These are phyloP conservation scores for Perognathus longimembris DNA, from an alignment of 2,113 vertebrate species.

Conservation along the genomic window DNA sequence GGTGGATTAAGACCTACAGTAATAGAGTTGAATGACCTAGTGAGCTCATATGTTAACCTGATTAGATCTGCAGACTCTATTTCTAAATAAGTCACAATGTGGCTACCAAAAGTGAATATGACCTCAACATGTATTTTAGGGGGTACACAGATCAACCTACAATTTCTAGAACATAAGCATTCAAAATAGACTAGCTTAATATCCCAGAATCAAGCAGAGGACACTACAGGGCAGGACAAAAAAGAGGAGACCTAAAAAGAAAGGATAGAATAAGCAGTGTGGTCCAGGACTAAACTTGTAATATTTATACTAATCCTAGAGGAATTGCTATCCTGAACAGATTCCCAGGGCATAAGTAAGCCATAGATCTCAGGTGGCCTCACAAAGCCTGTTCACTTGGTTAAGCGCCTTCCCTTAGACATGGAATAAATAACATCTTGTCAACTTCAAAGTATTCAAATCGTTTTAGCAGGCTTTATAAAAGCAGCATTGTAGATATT, in stretches of 20 bases:
- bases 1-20: background rate
- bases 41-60: background rate
- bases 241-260: background rate
- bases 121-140: background rate
- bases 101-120: background rate
- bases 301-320: background rate
- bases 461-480: background rate
- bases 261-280: background rate
- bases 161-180: background rate
- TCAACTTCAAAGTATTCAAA: background rate
- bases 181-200: background rate
- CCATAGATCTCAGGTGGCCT: background rate
- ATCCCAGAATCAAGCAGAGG: background rate
- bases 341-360: background rate
- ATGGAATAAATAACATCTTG: conserved; percentile 1
- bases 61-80: conserved; percentile 2
- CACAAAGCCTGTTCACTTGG: background rate
- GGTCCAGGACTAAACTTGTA: background rate
- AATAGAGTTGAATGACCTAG: too few relatives aligned
- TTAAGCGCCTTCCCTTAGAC: background rate
- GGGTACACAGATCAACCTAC: background rate
- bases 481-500: conserved; percentile 22
- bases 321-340: background rate
- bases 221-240: background rate
- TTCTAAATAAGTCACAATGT: conserved; percentile 48